Base-by-base conservation (phyloP, 2,888 invertebrate genomes). In the Standfussiana lucernea region DNA sequence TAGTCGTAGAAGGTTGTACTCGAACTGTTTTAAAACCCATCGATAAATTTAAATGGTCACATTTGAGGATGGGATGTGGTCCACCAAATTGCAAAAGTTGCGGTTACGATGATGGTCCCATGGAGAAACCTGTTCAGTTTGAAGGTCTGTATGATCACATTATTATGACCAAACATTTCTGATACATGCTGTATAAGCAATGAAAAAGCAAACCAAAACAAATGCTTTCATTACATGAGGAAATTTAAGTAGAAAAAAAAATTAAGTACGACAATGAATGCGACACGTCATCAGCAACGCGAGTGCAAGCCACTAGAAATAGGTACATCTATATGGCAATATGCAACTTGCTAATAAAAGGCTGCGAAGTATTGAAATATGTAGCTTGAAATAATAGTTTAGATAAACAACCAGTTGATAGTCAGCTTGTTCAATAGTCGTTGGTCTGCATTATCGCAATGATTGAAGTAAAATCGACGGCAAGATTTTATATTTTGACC, bases 331-430 rank as follows among this genome's bases (percentile, higher is more conserved):
- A 28, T 69, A n/a, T 40, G 18, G 5, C 37, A 21, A n/a, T 56
- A 47, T 40, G 61, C 45, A 75, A 50, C n/a, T 50, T 40, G 32
- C n/a, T 3, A 32, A 62, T 50, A 73, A 50, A 62, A 50, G 4
- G 24, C 40, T 18, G 18, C 7, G 11, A 5, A 8, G n/a, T n/a
- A n/a, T 61, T 32, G 8, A 61, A 70, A 59, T n/a, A n/a, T n/a
- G n/a, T 40, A 61, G 28, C 13, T 18, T 35, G 28, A n/a, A 18
- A 40, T 40, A 40, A 45, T 21, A 42, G 2, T 65, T 45, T 28
- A 28, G 5, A 21, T 66, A 28, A 11, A 18, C 42, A 21, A 28
- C 13, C 32, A 59, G 32, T 59, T 59, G 28, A 28, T 28, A 28
- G 53, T 28, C 53, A 56, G 28, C 53, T 28, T 56, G 53, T 32